phyloP scores from a whole-genome alignment of 23 tunicate genomes.

The Phallusia fumigata region DNA sequence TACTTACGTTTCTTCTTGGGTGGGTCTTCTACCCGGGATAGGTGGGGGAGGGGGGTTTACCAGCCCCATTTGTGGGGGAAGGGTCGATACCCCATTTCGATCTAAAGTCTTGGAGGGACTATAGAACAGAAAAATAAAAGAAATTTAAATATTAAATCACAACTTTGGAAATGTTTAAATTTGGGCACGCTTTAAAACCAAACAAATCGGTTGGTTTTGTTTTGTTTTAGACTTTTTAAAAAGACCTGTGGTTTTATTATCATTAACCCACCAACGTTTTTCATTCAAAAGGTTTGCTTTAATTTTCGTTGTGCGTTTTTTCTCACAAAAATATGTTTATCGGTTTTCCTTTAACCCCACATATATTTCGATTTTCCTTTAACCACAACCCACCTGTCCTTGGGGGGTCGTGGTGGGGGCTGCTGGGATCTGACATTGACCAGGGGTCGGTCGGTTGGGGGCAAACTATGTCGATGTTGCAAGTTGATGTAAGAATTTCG shows the following conservation, averaged over 20 bases:
- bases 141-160: too few species aligned
- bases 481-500: slow-evolving; percentile 29
- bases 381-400: neutral
- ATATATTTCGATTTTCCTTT: too few species aligned
- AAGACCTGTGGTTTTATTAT: too few species aligned
- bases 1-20: neutral
- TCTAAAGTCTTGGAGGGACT: neutral
- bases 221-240: too few species aligned
- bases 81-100: slow-evolving; percentile 4
- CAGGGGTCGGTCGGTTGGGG: neutral
- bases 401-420: slow-evolving; percentile 52
- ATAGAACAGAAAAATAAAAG: neutral
- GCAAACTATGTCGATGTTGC: slow-evolving; percentile 11
- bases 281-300: too few species aligned
- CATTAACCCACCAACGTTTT: too few species aligned
- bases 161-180: too few species aligned
- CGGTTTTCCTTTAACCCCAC: too few species aligned
- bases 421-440: neutral
- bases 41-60: slow-evolving; percentile 27
- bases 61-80: neutral
- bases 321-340: too few species aligned
- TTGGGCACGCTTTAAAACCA: too few species aligned
- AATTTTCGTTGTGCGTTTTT: too few species aligned
- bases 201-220: too few species aligned
- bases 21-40: slow-evolving; percentile 14